Evolutionary conservation across 2,888 invertebrate genomes (phyloP).

Genomic region (Zaprionus lineosus): DNA sequence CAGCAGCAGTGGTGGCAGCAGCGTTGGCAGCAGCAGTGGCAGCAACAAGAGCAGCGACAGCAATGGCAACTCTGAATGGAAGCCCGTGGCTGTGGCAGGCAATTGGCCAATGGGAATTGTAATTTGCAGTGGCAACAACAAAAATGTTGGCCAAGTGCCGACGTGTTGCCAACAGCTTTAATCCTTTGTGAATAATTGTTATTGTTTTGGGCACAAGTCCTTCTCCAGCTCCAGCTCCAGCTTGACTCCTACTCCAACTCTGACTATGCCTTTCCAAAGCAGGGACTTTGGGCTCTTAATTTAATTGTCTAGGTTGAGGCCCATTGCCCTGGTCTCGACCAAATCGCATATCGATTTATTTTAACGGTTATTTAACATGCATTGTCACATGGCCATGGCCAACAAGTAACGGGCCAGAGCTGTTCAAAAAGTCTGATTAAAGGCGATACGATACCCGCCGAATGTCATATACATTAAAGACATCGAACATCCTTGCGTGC

Average conservation of each 20-base stretch:
- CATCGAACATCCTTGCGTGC: slow-evolving; percentile 36
- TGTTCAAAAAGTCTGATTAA: too few species aligned
- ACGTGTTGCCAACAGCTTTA: slow-evolving; percentile 69
- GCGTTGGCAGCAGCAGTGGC: too few species aligned
- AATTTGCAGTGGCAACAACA: slow-evolving; percentile 58
- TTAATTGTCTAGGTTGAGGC: slow-evolving; percentile 35
- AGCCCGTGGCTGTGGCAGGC: too few species aligned
- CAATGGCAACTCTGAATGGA: too few species aligned
- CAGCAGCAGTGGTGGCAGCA: too few species aligned
- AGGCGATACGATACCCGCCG: too few species aligned
- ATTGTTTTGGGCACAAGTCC: slow-evolving; percentile 69
- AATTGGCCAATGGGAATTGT: slow-evolving; percentile 66
- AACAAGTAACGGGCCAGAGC: too few species aligned
- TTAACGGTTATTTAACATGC: slow-evolving; percentile 55
- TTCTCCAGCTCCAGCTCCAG: slow-evolving; percentile 9
- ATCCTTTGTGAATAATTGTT: slow-evolving; percentile 77
- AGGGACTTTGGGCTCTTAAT: slow-evolving; percentile 20
- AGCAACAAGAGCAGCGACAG: slow-evolving; percentile 13
- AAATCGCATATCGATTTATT: slow-evolving; percentile 59
- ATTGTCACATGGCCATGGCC: not conserved
- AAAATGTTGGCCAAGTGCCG: slow-evolving; percentile 67
- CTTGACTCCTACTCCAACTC: too few species aligned
- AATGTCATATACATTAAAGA: too few species aligned
- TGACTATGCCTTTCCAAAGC: too few species aligned
- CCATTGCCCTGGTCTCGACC: slow-evolving; percentile 2